Conservation (phyloP, 2,113 vertebrate genomes). For the Xiphorhynchus elegans region DNA sequence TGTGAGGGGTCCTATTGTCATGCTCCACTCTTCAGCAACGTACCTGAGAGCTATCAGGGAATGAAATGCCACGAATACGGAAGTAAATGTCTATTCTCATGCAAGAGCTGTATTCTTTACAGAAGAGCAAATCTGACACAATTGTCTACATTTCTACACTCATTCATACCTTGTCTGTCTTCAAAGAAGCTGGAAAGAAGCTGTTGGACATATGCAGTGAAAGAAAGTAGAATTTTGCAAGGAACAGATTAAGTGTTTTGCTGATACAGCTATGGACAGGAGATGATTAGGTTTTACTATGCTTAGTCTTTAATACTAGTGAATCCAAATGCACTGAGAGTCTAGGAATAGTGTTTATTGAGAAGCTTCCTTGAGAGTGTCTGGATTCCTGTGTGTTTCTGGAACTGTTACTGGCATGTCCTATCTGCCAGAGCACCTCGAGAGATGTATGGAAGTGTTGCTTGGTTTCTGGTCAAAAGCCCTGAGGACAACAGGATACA, state of each 20-base stretch:
- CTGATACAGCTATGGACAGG: neutral
- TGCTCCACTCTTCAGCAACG: neutral
- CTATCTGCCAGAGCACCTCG: neutral
- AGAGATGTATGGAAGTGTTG: neutral
- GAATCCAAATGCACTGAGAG: neutral
- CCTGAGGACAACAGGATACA: neutral
- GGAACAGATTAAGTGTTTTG: neutral
- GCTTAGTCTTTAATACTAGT: neutral
- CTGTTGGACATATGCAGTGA: accelerated
- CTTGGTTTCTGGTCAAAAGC: neutral
- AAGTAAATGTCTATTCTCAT: neutral
- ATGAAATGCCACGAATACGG: neutral
- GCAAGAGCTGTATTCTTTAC: neutral
- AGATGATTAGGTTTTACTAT: neutral
- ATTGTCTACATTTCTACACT: neutral
- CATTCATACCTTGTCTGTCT: neutral
- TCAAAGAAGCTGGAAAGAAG: neutral
- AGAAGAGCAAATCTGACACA: neutral
- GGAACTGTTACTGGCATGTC: neutral
- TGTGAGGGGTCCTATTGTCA: neutral
- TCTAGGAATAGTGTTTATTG: neutral
- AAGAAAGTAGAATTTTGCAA: neutral
- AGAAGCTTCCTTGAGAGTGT: neutral
- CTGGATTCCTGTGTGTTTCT: neutral
- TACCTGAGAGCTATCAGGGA: neutral